Evolutionary conservation across 2,888 invertebrate genomes (phyloP), one percentile per base, ranked within the genome.

Genomic region (Phymatocera aterrima): DNA sequence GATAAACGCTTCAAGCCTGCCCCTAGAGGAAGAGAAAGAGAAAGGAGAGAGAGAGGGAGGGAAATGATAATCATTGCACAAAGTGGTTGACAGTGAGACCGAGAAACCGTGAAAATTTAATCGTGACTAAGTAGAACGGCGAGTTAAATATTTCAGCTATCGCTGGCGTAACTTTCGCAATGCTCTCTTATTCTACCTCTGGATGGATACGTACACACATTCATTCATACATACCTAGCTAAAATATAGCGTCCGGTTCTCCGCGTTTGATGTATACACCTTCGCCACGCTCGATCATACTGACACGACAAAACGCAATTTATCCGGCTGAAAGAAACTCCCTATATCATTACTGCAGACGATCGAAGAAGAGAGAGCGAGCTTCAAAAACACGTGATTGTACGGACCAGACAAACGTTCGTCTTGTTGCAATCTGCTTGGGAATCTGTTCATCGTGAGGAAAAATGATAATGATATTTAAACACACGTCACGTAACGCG

Each of bases 41-140:
- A n/a, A n/a, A n/a, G n/a, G n/a, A n/a, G n/a, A n/a, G n/a, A n/a
- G n/a, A n/a, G n/a, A n/a, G n/a, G n/a, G n/a, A n/a, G n/a, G n/a
- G n/a, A n/a, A n/a, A n/a, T n/a, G n/a, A n/a, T n/a, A 48, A 70
- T 70, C 70, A 70, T 48, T 48, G 48, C 48, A 18, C 31, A 31
- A 21, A 70, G 48, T 31, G 48, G 70, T 70, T 70, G 70, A 70
- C 70, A 48, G 31, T 6, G n/a, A 24, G 48, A 70, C 10, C 18
- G 31, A 6, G 70, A 31, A 51, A n/a, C 12, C 34, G 31, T 46
- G n/a, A 70, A 48, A 28, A 70, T 48, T 70, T 70, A 31, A 48
- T 70, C 46, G 46, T 8, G 18, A n/a, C 43, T 46, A 68, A 40
- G 65, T 68, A 68, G 40, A 43, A 68, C 61, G 43, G 65, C 43